Evolutionary conservation across 2,888 invertebrate species (phyloP), one percentile per base, ranked within the genome.

Genomic region (Chaetogeoica ovagalla): DNA sequence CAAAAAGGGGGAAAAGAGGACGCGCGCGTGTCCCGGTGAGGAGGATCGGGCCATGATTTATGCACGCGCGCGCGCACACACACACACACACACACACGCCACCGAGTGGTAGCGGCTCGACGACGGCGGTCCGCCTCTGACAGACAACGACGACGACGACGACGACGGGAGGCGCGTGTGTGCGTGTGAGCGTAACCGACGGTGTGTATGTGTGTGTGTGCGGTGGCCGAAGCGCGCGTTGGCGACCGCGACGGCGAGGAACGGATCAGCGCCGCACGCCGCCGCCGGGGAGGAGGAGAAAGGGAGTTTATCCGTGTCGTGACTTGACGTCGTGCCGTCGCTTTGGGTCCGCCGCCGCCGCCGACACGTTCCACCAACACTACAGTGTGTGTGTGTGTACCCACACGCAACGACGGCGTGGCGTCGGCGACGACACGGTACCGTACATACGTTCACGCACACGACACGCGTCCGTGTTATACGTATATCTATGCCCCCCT

Each of bases 281-380:
- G 55, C 83, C 82, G 75, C 79, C 69, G 65, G 82, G 71, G n/a
- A n/a, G n/a, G n/a, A n/a, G n/a, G n/a, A n/a, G n/a, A n/a, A n/a
- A n/a, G n/a, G n/a, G 81, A 68, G 70, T 30, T 79, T 73, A 81
- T 81, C 81, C 76, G 82, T 82, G 77, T 81, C 82, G 82, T 82
- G 82, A 77, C 82, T 75, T 71, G 74, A 82, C 70, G 81, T 71
- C 71, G 55, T 72, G 66, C 66, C 66, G 75, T 66, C 75, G 75
- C 59, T 76, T 68, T 48, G 30, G 23, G 59, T 68, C 43, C 43
- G 43, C 75, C 57, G 62, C 72, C 43, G n/a, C 82, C 59, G 59
- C 72, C 77, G 66, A 81, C 48, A 21, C 43, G 68, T 68, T 82
- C 62, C 71, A 55, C 62, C 71, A 43, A 70, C 30, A 17, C 39